Evolutionary conservation across 2,888 invertebrate species (phyloP).

Genomic region (Lasius fuliginosus): DNA sequence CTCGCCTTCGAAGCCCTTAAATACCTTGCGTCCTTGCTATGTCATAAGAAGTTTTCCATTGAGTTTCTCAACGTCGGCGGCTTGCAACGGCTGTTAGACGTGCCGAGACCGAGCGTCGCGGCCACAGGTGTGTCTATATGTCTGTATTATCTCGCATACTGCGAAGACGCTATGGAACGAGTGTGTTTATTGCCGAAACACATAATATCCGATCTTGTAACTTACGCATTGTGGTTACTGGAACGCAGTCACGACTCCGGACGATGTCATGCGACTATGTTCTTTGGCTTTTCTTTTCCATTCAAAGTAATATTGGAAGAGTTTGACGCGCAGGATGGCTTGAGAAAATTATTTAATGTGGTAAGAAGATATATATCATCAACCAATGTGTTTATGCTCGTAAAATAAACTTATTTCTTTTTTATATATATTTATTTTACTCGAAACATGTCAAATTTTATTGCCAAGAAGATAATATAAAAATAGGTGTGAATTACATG

Average conservation of each 20-base stretch:
- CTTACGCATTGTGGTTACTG: constrained; percentile 97
- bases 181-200: constrained; percentile 95
- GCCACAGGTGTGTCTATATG: constrained; percentile 99
- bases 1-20: constrained; percentile 98
- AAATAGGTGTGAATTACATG: not conserved
- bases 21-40: constrained; percentile 97
- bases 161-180: constrained; percentile 98
- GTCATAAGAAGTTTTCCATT: constrained; percentile 99
- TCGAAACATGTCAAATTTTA: not conserved
- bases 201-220: constrained; percentile 92
- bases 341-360: constrained; percentile 97
- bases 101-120: constrained; percentile 97
- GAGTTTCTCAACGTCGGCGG: constrained; percentile 97
- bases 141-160: constrained; percentile 98
- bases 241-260: constrained; percentile 99
- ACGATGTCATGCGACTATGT: constrained; percentile 99
- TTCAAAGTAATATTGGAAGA: constrained; percentile 97
- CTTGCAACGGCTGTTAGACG: constrained; percentile 94
- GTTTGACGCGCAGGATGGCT: constrained; percentile 97
- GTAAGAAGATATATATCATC: constrained; percentile 87
- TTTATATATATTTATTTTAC: too few species aligned
- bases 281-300: constrained; percentile 97
- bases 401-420: not conserved
- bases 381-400: not conserved
- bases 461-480: not conserved